Evolutionary conservation across 2,113 vertebrate species (phyloP).

Genomic region (Lepisosteus oculatus): DNA sequence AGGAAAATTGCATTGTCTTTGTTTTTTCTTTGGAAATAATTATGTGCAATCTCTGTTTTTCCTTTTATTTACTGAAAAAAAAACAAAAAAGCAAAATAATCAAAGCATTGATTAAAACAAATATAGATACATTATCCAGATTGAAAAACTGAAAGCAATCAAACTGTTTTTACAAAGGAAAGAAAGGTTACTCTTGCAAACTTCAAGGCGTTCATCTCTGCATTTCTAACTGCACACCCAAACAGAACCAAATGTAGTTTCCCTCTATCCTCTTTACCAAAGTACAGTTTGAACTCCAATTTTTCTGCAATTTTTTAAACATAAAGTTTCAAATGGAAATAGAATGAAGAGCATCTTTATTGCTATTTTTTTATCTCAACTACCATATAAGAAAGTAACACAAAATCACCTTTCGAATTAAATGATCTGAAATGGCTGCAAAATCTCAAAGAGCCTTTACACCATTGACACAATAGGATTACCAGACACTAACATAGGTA

Average conservation of each 20-base stretch:
- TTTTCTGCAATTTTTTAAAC: background rate
- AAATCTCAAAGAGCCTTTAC: background rate
- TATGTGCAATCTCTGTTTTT: constrained; percentile 32
- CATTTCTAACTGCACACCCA: background rate
- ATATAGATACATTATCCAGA: constrained; percentile 26
- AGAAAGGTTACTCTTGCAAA: too few relatives aligned
- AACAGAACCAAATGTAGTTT: background rate
- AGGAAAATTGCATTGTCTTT: constrained; percentile 30
- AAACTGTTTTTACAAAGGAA: constrained; percentile 6
- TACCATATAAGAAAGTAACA: background rate
- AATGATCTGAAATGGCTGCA: background rate
- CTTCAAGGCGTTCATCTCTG: too few relatives aligned
- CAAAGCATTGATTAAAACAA: constrained; percentile 28
- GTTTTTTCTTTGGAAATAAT: constrained; percentile 30
- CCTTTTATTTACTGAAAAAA: constrained; percentile 22
- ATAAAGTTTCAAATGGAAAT: background rate
- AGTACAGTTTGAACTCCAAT: background rate
- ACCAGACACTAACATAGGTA: background rate
- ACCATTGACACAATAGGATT: background rate
- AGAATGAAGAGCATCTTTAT: background rate
- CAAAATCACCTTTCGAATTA: background rate
- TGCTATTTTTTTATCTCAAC: background rate
- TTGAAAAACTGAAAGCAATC: constrained; percentile 14
- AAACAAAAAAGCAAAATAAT: constrained; percentile 21
- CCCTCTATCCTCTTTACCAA: background rate